phyloP scores from a whole-genome alignment of 2,113 vertebrate genomes.

The Campylomormyrus tamandua region DNA sequence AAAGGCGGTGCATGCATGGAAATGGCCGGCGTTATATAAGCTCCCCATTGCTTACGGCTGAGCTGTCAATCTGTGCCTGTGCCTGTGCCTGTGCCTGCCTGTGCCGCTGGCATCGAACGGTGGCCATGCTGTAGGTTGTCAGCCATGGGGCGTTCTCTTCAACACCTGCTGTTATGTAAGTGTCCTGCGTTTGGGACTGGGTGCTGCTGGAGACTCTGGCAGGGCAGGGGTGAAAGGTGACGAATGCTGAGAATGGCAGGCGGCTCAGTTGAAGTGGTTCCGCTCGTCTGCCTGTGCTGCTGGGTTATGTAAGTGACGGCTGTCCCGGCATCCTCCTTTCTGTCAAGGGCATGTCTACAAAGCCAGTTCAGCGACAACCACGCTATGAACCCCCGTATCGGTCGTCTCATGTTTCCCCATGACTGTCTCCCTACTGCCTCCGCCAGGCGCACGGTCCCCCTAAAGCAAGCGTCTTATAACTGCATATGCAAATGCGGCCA shows the following conservation, averaged over 20 bases:
- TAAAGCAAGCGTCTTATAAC: background rate
- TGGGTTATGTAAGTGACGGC: background rate
- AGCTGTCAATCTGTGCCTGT: background rate
- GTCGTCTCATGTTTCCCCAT: background rate
- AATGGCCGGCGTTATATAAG: background rate
- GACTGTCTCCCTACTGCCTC: background rate
- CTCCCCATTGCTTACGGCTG: background rate
- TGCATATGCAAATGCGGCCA: background rate
- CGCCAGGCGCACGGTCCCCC: background rate
- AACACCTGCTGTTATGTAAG: slow-evolving; percentile 17
- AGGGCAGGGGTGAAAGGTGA: background rate
- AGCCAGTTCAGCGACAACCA: background rate
- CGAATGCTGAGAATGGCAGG: background rate
- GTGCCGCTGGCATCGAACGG: background rate
- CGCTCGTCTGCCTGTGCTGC: background rate
- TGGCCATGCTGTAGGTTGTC: background rate
- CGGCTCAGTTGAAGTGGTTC: background rate
- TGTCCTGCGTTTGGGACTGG: background rate
- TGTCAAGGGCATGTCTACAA: background rate
- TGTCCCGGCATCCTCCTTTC: background rate
- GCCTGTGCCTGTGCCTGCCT: background rate
- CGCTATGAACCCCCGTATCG: no score
- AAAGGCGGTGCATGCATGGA: background rate
- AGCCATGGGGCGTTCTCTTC: background rate
- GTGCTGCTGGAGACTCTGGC: background rate